These are phyloP conservation scores for Danio albolineatus DNA, from an alignment of 2,797 vertebrate species.

Conservation along the genomic window DNA sequence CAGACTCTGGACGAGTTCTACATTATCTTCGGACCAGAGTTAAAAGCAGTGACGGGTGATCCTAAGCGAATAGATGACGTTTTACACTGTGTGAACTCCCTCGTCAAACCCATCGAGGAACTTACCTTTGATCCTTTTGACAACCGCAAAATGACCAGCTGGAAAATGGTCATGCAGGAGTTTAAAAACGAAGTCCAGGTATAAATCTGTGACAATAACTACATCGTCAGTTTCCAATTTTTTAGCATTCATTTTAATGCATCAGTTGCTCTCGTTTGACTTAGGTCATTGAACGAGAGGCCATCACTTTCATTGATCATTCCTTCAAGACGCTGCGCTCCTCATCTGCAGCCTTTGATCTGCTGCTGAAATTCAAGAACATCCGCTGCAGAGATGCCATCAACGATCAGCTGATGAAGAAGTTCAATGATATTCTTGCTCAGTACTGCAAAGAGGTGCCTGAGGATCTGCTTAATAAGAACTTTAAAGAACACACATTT, in stretches of 20 bases:
- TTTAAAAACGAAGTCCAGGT: constrained; percentile 86
- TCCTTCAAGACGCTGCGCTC: constrained; percentile 91
- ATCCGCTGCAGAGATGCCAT: constrained; percentile 84
- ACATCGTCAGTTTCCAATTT: neutral
- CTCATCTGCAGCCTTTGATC: constrained; percentile 88
- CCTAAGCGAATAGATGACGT: constrained; percentile 84
- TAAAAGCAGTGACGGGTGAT: constrained; percentile 88
- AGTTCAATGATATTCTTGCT: constrained; percentile 86
- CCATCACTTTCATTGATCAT: constrained; percentile 87
- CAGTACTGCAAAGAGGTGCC: constrained; percentile 93
- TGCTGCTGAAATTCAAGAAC: constrained; percentile 90
- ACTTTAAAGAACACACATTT: neutral
- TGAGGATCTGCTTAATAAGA: no score
- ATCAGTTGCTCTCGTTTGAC: constrained; percentile 24
- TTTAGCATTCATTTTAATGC: neutral
- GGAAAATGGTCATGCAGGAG: constrained; percentile 86
- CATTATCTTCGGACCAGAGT: constrained; percentile 88
- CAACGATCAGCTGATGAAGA: constrained; percentile 89
- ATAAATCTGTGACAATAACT: constrained; percentile 38
- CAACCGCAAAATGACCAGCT: constrained; percentile 75
- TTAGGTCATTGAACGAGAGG: constrained; percentile 89
- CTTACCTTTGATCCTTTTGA: constrained; percentile 87
- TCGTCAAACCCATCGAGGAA: constrained; percentile 82
- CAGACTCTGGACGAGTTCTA: constrained; percentile 90
- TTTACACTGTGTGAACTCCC: constrained; percentile 78